phyloP scores from a whole-genome alignment of 2,113 vertebrate species.

The Urocynchramus pylzowi region DNA sequence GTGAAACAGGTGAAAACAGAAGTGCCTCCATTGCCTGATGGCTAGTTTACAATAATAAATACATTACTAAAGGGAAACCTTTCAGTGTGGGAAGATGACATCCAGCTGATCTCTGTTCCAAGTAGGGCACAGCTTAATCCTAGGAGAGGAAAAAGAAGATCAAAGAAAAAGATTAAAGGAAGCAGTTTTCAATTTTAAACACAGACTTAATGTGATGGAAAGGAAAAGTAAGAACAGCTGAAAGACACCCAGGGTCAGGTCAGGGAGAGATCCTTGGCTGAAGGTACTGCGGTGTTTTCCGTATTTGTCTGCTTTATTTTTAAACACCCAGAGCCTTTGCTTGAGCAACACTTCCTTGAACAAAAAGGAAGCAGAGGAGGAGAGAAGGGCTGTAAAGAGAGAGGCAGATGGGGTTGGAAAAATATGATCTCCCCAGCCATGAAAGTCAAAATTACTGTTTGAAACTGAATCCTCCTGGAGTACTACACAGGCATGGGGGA shows the following conservation, averaged over 20 bases:
- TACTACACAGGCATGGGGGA: neutral
- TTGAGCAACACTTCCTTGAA: slow-evolving; percentile 75
- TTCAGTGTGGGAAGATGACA: neutral
- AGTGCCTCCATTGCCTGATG: neutral
- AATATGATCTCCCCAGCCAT: slow-evolving; percentile 41
- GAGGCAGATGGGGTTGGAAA: slow-evolving; percentile 40
- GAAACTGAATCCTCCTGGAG: slow-evolving; percentile 69
- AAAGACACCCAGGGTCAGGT: neutral
- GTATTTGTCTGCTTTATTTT: slow-evolving; percentile 80
- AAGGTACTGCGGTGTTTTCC: slow-evolving; percentile 56
- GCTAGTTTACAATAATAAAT: neutral
- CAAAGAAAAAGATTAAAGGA: slow-evolving; percentile 3
- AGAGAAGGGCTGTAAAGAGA: neutral
- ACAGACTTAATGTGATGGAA: neutral
- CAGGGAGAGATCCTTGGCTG: slow-evolving; percentile 49
- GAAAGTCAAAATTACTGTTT: slow-evolving; percentile 70
- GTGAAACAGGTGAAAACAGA: neutral
- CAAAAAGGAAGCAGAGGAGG: slow-evolving; percentile 58
- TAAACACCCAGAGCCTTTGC: slow-evolving; percentile 72
- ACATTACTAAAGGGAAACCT: neutral
- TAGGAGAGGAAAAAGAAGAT: neutral
- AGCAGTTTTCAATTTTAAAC: neutral
- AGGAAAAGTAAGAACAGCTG: slow-evolving; percentile 9
- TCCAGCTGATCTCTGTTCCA: neutral
- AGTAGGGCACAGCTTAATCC: neutral